A percentile compares a stretch with the other conserved stretches of the same genome.
Evolutionary conservation across 2,113 vertebrate species (phyloP).

Genomic region (Halcyon senegalensis): DNA sequence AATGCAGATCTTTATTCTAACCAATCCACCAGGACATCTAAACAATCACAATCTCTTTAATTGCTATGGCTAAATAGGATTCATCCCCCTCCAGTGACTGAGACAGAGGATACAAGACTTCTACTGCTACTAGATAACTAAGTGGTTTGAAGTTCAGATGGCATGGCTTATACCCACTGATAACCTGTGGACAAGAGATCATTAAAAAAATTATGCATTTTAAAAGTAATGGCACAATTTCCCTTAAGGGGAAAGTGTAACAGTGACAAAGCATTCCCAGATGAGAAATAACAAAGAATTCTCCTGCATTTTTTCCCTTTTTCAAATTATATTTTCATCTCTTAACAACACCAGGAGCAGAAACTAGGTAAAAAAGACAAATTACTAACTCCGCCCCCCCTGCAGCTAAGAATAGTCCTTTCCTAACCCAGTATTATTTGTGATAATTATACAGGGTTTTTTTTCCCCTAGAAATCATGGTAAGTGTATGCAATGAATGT

Average conservation of each 20-base stretch:
- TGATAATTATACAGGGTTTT: background rate
- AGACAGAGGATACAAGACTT: background rate
- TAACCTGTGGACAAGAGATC: background rate
- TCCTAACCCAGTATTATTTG: background rate
- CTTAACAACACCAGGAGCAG: background rate
- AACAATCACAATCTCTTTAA: background rate
- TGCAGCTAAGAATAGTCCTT: background rate
- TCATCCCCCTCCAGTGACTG: background rate
- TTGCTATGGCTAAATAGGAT: conserved; percentile 1
- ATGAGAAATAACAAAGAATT: background rate
- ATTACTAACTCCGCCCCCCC: too few relatives aligned
- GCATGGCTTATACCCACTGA: background rate
- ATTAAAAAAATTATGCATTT: background rate
- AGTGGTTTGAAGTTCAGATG: background rate
- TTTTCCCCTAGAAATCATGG: background rate
- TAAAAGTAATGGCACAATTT: background rate
- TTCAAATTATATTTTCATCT: background rate
- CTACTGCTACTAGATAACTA: background rate
- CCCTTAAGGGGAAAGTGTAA: background rate
- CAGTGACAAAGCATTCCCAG: background rate
- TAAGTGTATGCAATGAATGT: background rate
- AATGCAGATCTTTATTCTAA: background rate
- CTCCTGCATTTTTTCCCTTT: background rate
- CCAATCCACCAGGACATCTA: background rate
- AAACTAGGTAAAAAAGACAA: background rate